Base-by-base conservation (phyloP, 2,113 vertebrate species). In the Nansenia antarctica region DNA sequence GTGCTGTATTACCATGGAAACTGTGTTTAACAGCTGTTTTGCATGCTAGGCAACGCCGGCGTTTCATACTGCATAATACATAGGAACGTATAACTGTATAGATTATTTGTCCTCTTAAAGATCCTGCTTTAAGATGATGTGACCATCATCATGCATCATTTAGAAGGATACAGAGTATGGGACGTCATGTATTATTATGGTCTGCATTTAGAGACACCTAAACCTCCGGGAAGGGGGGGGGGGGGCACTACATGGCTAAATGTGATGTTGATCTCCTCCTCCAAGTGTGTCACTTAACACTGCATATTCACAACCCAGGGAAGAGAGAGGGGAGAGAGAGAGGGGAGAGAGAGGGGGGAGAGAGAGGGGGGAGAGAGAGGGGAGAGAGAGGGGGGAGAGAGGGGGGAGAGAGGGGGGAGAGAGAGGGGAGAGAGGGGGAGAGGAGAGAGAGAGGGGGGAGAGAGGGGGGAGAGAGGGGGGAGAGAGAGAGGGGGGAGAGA, bases 1-100 rank as follows among this genome's bases (percentile, higher is more conserved):
- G 57, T 31, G 62, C 35, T 24, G 37, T 39, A 79, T 83, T 83
- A 66, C 81, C 79, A 85, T 79, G 76, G 84, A 81, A 81, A 83
- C 84, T 26, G 59, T 66, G 67, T 73, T 76, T 61, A 73, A 75
- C 71, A 81, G 61, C 73, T 70, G 66, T 74, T 83, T 69, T 66
- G 69, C 72, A 76, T 71, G 82, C 65, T 35, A 62, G 72, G 15
- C 62, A 57, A 64, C 49, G n/a, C 67, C 34, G 22, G 35, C 34
- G 37, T 54, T 60, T 74, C 67, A 70, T 62, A 27, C 57, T 78
- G 76, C 70, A 78, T 78, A 77, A 80, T 73, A 15, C 67, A 77
- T 77, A 54, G 11, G 31, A 49, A 26, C 64, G 59, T 68, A 62
- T 59, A 39, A 55, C 37, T 57, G 65, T 64, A 47, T 58, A 27